phyloP scores from a whole-genome alignment of 2,113 vertebrate genomes.

The Seriola rivoliana region DNA sequence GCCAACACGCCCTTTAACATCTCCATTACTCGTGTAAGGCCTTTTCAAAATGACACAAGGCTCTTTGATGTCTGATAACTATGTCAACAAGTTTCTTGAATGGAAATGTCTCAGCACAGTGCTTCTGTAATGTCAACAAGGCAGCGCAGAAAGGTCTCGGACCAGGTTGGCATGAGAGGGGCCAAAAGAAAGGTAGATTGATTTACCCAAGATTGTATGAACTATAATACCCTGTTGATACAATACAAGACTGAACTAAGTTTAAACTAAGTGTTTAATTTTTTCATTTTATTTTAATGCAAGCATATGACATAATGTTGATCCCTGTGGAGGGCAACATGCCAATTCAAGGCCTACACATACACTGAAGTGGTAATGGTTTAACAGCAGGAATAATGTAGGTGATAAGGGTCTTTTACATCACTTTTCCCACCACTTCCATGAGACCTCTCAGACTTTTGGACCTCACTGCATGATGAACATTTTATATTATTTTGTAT shows the following conservation, averaged over 20 bases:
- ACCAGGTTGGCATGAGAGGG: constrained; percentile 25
- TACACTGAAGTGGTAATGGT: constrained; percentile 30
- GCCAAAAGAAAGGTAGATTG: constrained; percentile 10
- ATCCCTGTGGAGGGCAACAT: not conserved
- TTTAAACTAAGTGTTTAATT: not conserved
- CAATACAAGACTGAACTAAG: constrained; percentile 1
- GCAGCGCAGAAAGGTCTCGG: constrained; percentile 54
- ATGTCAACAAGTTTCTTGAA: constrained; percentile 79
- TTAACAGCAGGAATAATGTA: constrained; percentile 3
- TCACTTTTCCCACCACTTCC: too few species aligned
- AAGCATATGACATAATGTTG: not conserved
- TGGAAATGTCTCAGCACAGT: constrained; percentile 63
- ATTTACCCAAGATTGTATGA: constrained; percentile 24
- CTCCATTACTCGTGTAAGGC: constrained; percentile 73
- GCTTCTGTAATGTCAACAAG: constrained; percentile 71
- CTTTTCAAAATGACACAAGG: constrained; percentile 71
- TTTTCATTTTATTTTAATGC: not conserved
- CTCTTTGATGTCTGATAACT: constrained; percentile 76
- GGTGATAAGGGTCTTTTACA: constrained; percentile 4
- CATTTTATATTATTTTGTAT: not conserved
- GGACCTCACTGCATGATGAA: too few species aligned
- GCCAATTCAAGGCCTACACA: constrained; percentile 25
- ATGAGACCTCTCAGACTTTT: too few species aligned
- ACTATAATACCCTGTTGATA: constrained; percentile 8
- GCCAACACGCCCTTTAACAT: constrained; percentile 76